phyloP scores from a whole-genome alignment of 2,888 invertebrate species.

The Drosophila imparisetae region DNA sequence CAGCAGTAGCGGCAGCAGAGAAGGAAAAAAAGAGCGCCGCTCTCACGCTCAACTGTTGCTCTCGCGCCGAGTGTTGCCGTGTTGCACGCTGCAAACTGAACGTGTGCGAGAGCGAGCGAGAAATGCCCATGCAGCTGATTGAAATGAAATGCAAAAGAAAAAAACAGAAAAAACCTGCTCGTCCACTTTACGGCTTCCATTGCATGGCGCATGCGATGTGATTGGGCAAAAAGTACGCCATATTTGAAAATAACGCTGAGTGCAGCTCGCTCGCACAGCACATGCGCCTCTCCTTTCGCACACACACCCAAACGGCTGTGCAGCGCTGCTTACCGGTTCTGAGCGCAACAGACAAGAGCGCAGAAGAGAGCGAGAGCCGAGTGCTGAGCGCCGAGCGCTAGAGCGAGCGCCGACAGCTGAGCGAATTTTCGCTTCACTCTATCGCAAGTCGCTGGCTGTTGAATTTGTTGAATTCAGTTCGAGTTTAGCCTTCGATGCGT shows the following conservation, averaged over 20 bases:
- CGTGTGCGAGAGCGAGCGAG: slow-evolving; percentile 21
- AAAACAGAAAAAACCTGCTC: slow-evolving; percentile 51
- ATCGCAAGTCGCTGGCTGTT: slow-evolving; percentile 46
- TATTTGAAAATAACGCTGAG: slow-evolving; percentile 83
- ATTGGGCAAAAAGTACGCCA: slow-evolving; percentile 84
- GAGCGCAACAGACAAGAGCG: slow-evolving; percentile 39
- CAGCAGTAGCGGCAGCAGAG: slow-evolving; percentile 25
- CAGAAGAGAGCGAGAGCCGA: slow-evolving; percentile 18
- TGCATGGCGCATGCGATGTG: slow-evolving; percentile 84
- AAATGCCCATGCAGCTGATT: slow-evolving; percentile 42
- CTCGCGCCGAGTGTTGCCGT: slow-evolving; percentile 75
- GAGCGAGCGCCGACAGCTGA: slow-evolving; percentile 28
- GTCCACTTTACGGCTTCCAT: slow-evolving; percentile 65
- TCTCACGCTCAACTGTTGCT: slow-evolving; percentile 68
- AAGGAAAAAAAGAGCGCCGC: slow-evolving; percentile 47
- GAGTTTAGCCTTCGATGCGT: slow-evolving; percentile 83
- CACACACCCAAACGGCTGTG: slow-evolving; percentile 24
- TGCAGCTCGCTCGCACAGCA: slow-evolving; percentile 64
- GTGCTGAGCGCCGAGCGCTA: background rate
- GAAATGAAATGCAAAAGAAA: slow-evolving; percentile 2
- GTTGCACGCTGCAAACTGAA: slow-evolving; percentile 47
- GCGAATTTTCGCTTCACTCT: slow-evolving; percentile 55
- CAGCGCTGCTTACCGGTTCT: slow-evolving; percentile 64
- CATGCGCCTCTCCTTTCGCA: slow-evolving; percentile 47
- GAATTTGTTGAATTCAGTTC: slow-evolving; percentile 78